Evolutionary conservation across 2,888 invertebrate species (phyloP).

Genomic region (Erannis defoliaria): DNA sequence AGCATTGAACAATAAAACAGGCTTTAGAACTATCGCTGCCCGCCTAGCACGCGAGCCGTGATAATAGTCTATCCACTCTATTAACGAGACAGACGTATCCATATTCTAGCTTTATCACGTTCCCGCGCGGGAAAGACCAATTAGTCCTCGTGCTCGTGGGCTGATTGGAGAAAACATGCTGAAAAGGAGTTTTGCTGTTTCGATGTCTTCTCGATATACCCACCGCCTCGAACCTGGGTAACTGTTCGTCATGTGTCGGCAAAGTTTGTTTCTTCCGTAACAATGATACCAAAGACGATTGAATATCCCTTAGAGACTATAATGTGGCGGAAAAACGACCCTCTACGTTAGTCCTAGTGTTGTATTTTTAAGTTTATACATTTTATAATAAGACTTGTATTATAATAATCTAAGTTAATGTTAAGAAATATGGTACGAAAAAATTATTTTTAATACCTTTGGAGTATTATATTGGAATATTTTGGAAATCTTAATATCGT

Average conservation of each 20-base stretch:
- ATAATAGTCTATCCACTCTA: too few species aligned
- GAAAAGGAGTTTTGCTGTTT: neutral
- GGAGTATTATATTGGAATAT: slow-evolving; percentile 71
- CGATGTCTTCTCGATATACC: slow-evolving; percentile 31
- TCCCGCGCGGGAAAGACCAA: too few species aligned
- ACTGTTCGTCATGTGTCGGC: slow-evolving; percentile 63
- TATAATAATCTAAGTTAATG: slow-evolving; percentile 70
- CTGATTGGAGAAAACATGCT: neutral
- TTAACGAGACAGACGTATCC: too few species aligned
- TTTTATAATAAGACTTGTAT: slow-evolving; percentile 83
- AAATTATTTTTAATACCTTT: slow-evolving; percentile 81
- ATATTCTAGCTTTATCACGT: too few species aligned
- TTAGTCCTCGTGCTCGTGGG: too few species aligned
- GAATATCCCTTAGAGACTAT: slow-evolving; percentile 81
- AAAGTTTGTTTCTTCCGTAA: slow-evolving; percentile 75
- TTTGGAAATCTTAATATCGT: slow-evolving; percentile 38
- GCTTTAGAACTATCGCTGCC: too few species aligned
- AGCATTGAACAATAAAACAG: neutral
- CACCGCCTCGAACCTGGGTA: slow-evolving; percentile 33
- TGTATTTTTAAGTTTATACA: slow-evolving; percentile 78
- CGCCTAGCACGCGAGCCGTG: too few species aligned
- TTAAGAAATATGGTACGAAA: slow-evolving; percentile 67
- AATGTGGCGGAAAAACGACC: slow-evolving; percentile 61
- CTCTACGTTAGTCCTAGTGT: slow-evolving; percentile 67
- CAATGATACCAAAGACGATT: slow-evolving; percentile 85